A percentile compares a stretch with the other conserved stretches of the same genome.
Evolutionary conservation across 2,113 vertebrate species (phyloP).

Genomic region (Ophthalmolycus amberensis): DNA sequence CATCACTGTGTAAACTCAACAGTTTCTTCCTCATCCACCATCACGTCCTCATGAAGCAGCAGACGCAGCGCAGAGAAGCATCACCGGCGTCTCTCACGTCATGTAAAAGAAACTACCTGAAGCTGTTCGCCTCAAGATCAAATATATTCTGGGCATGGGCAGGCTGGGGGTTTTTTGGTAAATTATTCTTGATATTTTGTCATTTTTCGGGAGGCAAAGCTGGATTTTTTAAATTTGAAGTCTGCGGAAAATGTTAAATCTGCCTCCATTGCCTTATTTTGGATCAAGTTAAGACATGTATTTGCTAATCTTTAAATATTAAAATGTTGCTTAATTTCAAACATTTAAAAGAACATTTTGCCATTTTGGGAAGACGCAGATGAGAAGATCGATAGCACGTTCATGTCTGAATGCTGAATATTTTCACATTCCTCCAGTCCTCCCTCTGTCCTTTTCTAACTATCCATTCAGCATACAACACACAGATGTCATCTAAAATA

Average conservation of each 20-base stretch:
- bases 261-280: background rate
- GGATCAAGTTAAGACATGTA: background rate
- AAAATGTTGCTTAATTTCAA: background rate
- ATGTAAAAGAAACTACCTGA: background rate
- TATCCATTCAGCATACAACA: background rate
- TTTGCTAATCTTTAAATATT: background rate
- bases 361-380: background rate
- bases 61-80: too few relatives aligned
- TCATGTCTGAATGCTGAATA: background rate
- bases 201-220: background rate
- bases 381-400: background rate
- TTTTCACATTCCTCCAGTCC: background rate
- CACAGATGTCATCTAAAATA: background rate
- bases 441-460: background rate
- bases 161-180: background rate
- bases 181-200: background rate
- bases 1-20: background rate
- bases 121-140: background rate
- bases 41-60: background rate
- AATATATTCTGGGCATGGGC: background rate
- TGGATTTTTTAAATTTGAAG: background rate
- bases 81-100: background rate
- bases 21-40: slow-evolving; percentile 39
- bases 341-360: background rate
- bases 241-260: background rate